A percentile compares a stretch with the other conserved stretches of the same genome.
phyloP scores from a whole-genome alignment of 2,797 vertebrate species.

The Sebastes vulpes region DNA sequence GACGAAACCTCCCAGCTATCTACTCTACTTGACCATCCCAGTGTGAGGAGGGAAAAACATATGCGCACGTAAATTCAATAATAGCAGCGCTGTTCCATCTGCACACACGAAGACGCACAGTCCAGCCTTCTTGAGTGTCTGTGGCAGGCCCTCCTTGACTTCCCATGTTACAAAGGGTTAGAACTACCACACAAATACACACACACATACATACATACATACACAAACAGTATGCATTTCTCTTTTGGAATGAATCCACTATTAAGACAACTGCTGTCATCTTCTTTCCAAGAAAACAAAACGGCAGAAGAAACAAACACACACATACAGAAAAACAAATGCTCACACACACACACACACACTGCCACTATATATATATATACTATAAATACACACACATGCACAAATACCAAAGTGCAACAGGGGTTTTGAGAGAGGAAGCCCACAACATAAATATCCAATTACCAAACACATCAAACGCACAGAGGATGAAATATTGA shows the following conservation, averaged over 20 bases:
- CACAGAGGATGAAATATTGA: conserved; percentile 87
- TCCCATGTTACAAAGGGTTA: conserved; percentile 8
- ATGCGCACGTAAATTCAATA: neutral
- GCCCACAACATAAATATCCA: conserved; percentile 84
- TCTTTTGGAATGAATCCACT: conserved; percentile 3
- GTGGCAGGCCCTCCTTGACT: conserved; percentile 29
- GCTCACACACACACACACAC: neutral
- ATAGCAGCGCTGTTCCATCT: neutral
- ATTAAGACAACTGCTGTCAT: neutral
- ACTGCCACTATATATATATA: neutral
- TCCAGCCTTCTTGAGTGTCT: conserved; percentile 4
- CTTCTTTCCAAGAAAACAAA: conserved; percentile 18
- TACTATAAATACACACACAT: conserved; percentile 26
- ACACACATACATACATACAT: neutral
- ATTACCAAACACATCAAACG: conserved; percentile 86
- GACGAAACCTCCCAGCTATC: conserved; percentile 42
- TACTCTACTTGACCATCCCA: conserved; percentile 57
- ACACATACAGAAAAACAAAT: neutral
- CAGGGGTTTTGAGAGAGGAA: conserved; percentile 61
- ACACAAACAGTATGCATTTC: neutral
- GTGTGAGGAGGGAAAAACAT: conserved; percentile 8
- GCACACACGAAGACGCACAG: conserved; percentile 2
- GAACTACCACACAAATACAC: neutral
- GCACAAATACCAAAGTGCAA: conserved; percentile 52
- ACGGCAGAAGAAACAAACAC: neutral